Conservation (phyloP, 1,140 invertebrate genomes). For the Microplitis demolitor region DNA sequence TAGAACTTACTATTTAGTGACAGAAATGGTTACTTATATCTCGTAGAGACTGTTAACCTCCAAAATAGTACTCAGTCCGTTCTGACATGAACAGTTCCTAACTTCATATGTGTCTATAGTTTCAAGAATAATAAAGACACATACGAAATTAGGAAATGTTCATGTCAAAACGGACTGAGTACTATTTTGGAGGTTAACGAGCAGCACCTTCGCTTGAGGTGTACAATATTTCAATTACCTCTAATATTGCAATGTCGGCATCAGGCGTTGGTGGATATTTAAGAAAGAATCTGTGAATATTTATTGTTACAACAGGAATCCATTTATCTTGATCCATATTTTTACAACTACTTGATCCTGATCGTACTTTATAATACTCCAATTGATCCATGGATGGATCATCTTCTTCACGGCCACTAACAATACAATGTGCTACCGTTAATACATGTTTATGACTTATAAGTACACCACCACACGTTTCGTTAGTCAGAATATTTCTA, state of each 20-base stretch:
- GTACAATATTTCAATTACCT: not conserved
- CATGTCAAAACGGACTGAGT: no score
- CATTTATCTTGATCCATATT: not conserved
- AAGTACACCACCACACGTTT: not conserved
- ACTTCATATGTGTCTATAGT: no score
- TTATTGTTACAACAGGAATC: not conserved
- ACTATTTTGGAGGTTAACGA: no score
- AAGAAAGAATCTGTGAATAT: not conserved
- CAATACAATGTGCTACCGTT: constrained; percentile 12
- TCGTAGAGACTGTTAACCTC: no score
- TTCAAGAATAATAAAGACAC: no score
- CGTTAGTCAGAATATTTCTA: not conserved
- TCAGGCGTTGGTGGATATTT: not conserved
- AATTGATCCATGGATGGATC: not conserved
- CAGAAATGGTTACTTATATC: no score
- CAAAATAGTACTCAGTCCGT: no score
- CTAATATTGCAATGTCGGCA: not conserved
- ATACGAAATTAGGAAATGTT: no score
- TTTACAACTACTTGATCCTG: not conserved
- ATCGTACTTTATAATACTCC: not conserved
- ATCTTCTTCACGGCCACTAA: not conserved
- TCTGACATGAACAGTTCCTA: no score
- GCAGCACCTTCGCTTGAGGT: no score
- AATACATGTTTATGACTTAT: not conserved
- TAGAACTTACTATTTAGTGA: no score